Percentiles rank a stretch among this genome's conserved stretches.
Evolutionary conservation across 2,113 vertebrate genomes (phyloP).

Genomic region (Gallinago undulata): DNA sequence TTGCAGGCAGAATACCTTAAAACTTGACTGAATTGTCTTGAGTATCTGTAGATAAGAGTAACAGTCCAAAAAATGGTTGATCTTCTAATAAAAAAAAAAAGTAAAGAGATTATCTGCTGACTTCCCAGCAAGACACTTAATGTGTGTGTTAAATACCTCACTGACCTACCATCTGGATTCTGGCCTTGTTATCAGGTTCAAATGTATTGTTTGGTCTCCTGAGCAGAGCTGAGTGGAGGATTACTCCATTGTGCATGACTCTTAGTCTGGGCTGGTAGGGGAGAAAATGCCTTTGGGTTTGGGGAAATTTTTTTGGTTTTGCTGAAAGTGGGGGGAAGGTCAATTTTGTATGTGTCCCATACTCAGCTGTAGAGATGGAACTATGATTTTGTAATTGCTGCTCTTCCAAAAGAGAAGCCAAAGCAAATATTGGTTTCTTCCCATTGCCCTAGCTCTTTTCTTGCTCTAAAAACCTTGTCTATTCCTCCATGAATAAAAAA

Average conservation of each 20-base stretch:
- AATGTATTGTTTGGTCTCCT: not conserved
- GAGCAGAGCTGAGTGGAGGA: not conserved
- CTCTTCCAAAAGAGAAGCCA: not conserved
- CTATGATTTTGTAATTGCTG: not conserved
- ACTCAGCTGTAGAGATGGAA: not conserved
- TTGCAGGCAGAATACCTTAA: not conserved
- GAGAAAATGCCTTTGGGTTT: not conserved
- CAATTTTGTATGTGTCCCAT: not conserved
- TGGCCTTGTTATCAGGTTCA: not conserved
- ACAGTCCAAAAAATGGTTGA: too few species aligned
- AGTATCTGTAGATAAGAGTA: not conserved
- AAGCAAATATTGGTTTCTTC: not conserved
- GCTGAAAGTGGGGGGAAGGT: not conserved
- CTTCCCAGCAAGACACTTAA: not conserved
- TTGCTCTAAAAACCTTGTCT: not conserved
- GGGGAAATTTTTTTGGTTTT: not conserved
- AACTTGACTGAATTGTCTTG: not conserved
- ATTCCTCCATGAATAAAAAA: not conserved
- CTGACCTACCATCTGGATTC: not conserved
- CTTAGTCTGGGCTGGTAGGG: not conserved
- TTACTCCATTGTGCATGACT: not conserved
- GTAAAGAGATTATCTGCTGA: not conserved
- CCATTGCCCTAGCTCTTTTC: not conserved
- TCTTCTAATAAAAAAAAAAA: not conserved
- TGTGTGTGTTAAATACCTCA: not conserved